A percentile compares a stretch with the other conserved stretches of the same genome.
phyloP scores from a whole-genome alignment of 2,888 invertebrate species.

The Caenorhabditis japonica region DNA sequence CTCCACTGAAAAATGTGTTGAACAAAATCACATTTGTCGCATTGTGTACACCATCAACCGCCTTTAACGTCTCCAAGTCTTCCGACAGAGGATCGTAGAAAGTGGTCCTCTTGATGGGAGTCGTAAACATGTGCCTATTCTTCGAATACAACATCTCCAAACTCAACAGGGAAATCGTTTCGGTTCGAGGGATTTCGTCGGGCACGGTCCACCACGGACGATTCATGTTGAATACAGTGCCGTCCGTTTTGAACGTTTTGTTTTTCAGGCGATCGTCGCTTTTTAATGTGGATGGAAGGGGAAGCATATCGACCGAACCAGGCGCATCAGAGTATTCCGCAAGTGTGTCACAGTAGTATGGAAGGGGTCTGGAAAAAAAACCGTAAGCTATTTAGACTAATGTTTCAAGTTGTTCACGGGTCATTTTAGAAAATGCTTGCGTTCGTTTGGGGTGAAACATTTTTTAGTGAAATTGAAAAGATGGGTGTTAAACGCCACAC shows the following conservation, averaged over 20 bases:
- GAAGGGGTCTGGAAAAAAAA: neutral
- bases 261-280: neutral
- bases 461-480: too few relatives aligned
- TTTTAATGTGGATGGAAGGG: neutral
- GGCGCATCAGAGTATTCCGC: neutral
- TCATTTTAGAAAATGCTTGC: too few relatives aligned
- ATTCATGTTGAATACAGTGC: neutral
- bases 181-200: neutral
- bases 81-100: constrained; percentile 3
- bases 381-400: neutral
- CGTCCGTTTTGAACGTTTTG: constrained; percentile 1
- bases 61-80: constrained; percentile 1
- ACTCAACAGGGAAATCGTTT: neutral
- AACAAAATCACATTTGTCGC: neutral
- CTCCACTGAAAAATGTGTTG: constrained; percentile 11
- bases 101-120: neutral
- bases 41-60: constrained; percentile 1
- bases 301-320: neutral
- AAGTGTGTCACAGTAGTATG: neutral
- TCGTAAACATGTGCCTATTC: neutral
- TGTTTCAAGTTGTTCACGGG: neutral
- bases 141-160: neutral
- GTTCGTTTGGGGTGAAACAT: too few relatives aligned
- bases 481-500: too few relatives aligned
- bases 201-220: constrained; percentile 6